Base-by-base conservation (phyloP, 1,140 invertebrate species). In the Ostrea denselamellosa region DNA sequence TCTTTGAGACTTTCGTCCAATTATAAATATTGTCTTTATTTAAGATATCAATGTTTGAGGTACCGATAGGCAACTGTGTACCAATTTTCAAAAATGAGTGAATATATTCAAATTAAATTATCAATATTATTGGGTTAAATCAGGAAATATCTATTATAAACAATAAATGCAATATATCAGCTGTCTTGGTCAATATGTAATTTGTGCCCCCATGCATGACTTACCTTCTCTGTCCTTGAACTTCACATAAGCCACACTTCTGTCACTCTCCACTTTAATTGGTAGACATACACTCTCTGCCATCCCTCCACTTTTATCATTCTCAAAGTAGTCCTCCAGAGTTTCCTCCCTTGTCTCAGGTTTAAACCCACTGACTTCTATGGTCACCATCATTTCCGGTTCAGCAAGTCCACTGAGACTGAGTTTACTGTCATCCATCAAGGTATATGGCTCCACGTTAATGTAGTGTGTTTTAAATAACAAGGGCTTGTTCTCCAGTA, bases 281-380 rank as follows among this genome's bases (percentile, higher is more conserved):
- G 82, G 82, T 10, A 54, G 44, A 53, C n/a, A 10, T 2, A 83
- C 28, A 52, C 51, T 22, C 2, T 83, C 82, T 0, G 44, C 19
- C 22, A 10, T 54, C 44, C 82, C 82, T 10, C 82, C 82, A 83
- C 51, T 53, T 44, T 83, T 83, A 34, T 83, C 82, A 83, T 54
- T 83, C 82, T 54, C 82, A 83, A 83, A 83, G 51, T 83, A 83
- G 52, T 83, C 82, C 44, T 83, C 82, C 51, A 83, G 53, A 14
- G 82, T 83, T 52, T 52, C 44, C 2, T 53, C 82, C 51, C 51
- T 54, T 83, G 82, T 83, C 52, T 83, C 53, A 5, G 82, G 53
- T 52, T 54, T 83, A 44, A 83, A 83, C n/a, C 82, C 82, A 53
- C 53, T 83, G 82, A 83, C 82, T 22, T 83, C 82, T 52, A 83